Evolutionary conservation across 1,140 invertebrate genomes (phyloP).

Genomic region (Phthorimaea operculella): DNA sequence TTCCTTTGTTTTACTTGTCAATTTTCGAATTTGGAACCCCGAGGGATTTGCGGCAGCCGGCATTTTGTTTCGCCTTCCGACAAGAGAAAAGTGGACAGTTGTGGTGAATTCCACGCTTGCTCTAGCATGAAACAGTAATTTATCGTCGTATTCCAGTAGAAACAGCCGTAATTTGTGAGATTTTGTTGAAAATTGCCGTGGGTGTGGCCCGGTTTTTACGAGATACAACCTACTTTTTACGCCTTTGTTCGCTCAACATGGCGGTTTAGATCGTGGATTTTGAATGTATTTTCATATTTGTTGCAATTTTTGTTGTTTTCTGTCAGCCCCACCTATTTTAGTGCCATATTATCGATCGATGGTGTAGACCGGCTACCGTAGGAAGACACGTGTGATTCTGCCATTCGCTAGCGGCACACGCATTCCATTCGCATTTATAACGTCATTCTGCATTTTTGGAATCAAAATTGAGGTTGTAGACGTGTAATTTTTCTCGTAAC

Average conservation of each 20-base stretch:
- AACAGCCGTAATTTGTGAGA: slow-evolving; percentile 6
- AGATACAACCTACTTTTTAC: not conserved
- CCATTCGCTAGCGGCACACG: not conserved
- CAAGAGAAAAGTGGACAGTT: not conserved
- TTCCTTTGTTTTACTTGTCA: slow-evolving; percentile 41
- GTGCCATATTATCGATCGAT: not conserved
- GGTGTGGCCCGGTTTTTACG: slow-evolving; percentile 1
- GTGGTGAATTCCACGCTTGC: not conserved
- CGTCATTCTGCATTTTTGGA: slow-evolving; percentile 1
- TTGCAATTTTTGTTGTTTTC: not conserved
- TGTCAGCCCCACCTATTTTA: not conserved
- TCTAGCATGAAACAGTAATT: not conserved
- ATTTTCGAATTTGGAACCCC: slow-evolving; percentile 23
- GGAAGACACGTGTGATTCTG: not conserved
- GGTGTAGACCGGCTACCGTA: not conserved
- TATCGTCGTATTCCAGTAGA: not conserved
- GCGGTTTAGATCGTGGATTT: not conserved
- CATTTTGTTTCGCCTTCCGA: slow-evolving; percentile 53
- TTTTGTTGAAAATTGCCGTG: slow-evolving; percentile 11
- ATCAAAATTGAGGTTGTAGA: not conserved
- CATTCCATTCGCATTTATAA: not conserved
- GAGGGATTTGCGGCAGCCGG: slow-evolving; percentile 41
- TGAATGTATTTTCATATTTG: not conserved
- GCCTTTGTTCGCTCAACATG: not conserved
- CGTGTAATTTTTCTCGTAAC: not conserved